Conservation (phyloP, 2,797 vertebrate species). For the Bucorvus abyssinicus region DNA sequence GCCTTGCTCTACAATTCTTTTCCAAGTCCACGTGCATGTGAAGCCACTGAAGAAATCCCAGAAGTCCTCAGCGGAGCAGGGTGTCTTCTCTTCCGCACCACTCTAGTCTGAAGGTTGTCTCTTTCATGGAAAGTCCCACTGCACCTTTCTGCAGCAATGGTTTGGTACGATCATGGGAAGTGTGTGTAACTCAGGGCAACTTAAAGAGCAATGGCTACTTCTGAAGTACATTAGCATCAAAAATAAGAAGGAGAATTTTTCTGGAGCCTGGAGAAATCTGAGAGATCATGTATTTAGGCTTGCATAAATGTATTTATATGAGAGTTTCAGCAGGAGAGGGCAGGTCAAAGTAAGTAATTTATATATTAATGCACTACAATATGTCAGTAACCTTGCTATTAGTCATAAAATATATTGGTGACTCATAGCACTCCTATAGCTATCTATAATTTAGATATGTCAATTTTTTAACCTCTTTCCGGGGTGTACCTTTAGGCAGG, state of each 20-base stretch:
- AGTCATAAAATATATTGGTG: conserved; percentile 23
- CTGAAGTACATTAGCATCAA: background rate
- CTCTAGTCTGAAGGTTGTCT: background rate
- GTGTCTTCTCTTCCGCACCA: rapidly evolving
- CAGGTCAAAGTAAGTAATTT: conserved; percentile 26
- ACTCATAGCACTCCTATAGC: background rate
- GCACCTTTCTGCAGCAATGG: rapidly evolving
- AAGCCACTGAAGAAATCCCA: background rate
- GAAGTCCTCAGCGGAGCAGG: background rate
- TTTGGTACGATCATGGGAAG: background rate
- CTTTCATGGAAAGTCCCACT: rapidly evolving
- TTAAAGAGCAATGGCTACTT: background rate
- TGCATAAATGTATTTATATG: background rate
- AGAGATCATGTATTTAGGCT: background rate
- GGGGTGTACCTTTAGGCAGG: background rate
- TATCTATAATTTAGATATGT: background rate
- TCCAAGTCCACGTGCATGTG: background rate
- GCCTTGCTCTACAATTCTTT: background rate
- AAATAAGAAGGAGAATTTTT: background rate
- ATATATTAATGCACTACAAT: background rate
- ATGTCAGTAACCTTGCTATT: conserved; percentile 11
- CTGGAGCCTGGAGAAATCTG: background rate
- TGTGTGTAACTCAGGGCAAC: rapidly evolving
- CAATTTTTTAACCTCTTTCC: background rate
- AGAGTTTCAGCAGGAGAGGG: background rate